Percentiles rank a stretch among this genome's conserved stretches.
Conservation (phyloP, 2,113 vertebrate genomes). For the Melospiza melodia region DNA sequence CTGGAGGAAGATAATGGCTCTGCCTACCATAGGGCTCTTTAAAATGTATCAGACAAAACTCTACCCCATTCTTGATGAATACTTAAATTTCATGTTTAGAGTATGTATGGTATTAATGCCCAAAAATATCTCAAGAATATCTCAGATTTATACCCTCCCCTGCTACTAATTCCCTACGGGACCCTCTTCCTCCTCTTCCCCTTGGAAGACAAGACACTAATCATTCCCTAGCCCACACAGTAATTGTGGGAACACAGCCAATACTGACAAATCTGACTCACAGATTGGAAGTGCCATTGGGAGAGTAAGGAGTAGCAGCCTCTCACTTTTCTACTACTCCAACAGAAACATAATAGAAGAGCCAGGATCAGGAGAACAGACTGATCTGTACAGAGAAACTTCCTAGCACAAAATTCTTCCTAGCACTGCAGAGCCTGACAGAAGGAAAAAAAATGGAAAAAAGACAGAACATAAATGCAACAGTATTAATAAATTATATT, state of each 20-base stretch:
- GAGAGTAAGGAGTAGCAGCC: not conserved
- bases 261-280: not conserved
- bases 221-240: not conserved
- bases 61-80: not conserved
- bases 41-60: slow-evolving; percentile 7
- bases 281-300: not conserved
- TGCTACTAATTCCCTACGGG: not conserved
- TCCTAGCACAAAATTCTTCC: not conserved
- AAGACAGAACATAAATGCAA: not conserved
- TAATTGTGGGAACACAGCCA: not conserved
- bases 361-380: not conserved
- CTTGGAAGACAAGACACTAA: not conserved
- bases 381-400: not conserved
- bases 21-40: not conserved
- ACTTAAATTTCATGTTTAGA: not conserved
- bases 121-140: not conserved
- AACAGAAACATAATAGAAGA: not conserved
- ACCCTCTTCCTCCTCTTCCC: not conserved
- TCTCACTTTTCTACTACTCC: not conserved
- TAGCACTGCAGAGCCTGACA: not conserved
- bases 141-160: not conserved
- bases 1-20: slow-evolving; percentile 31
- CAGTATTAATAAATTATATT: not conserved
- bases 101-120: not conserved
- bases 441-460: not conserved